These are phyloP conservation scores for Melieria crassipennis DNA, from an alignment of 2,888 invertebrate genomes.

Conservation along the genomic window DNA sequence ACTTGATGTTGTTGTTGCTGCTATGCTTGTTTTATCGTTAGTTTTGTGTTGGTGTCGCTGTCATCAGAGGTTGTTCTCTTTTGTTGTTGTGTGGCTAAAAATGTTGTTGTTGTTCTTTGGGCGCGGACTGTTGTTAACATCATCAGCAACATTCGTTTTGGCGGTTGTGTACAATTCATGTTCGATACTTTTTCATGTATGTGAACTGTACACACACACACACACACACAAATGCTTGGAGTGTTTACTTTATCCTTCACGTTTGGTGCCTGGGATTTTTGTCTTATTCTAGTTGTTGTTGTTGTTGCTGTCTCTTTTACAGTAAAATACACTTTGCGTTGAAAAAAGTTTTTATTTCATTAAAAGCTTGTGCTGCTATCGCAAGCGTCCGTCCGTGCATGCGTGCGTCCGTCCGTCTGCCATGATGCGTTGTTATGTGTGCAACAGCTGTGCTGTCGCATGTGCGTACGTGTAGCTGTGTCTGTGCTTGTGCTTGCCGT, in stretches of 20 bases:
- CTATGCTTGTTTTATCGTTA: background rate
- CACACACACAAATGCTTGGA: background rate
- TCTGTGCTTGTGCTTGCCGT: background rate
- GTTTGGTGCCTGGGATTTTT: conserved; percentile 21
- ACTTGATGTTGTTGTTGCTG: background rate
- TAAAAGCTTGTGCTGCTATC: conserved; percentile 42
- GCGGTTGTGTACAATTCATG: conserved; percentile 50
- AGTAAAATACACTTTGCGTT: conserved; percentile 56
- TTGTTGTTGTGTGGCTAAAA: background rate
- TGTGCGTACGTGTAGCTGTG: conserved; percentile 15
- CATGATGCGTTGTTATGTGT: too few species aligned
- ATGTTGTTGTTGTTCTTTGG: background rate
- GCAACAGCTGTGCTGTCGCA: background rate
- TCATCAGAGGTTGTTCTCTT: background rate
- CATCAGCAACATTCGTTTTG: conserved; percentile 43
- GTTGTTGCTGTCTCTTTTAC: conserved; percentile 42
- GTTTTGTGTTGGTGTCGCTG: too few species aligned
- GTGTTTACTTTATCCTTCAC: background rate
- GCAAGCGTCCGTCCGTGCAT: too few species aligned
- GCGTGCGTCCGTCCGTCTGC: too few species aligned
- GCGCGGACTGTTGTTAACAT: background rate
- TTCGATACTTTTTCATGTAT: background rate
- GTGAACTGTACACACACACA: too few species aligned
- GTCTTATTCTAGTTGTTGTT: conserved; percentile 31
- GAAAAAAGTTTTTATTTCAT: conserved; percentile 59